Evolutionary conservation across 2,797 vertebrate species (phyloP), one percentile per base, ranked within the genome.

Genomic region (Liasis olivaceus): DNA sequence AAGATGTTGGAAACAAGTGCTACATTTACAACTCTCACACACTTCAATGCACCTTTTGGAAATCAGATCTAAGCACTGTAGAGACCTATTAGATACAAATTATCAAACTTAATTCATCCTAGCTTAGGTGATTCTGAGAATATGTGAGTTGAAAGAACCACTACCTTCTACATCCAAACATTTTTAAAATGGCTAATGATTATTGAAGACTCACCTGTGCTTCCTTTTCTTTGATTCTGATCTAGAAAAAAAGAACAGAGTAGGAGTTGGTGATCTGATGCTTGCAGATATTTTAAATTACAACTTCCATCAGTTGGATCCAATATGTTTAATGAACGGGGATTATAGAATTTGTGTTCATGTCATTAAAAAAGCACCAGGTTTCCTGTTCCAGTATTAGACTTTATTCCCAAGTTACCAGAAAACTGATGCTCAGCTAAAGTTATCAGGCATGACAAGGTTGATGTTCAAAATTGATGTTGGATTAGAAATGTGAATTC

Each of bases 171-270:
- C 26, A 26, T 7, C 11, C 12, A 89, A 84, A 89, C 20, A 13
- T 9, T n/a, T 69, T 60, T 4, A 17, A 31, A 31, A 72, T 1
- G 4, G 15, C 24, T 42, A 89, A 42, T 15, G 9, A 5, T 12
- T 36, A 69, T 24, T 14, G 42, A 87, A 56, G 3, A 15, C 92
- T 42, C 2, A 97, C 97, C 97, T 96, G 89, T 97, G 97, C 93
- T 97, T 97, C 28, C 96, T 95, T 93, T 97, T 97, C 95, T 97
- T 97, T 14, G 97, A 97, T 88, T 97, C 96, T 58, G 97, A 97
- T 88, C 97, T 97, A 22, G 72, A 77, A 22, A 85, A 11, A 77
- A 22, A 90, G 64, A 54, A 89, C 2, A 69, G 51, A 8, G 22
- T 31, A 31, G n/a, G 7, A 77, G 7, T 77, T 77, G 69, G 17